These are phyloP conservation scores for Tupaia chinensis DNA, from an alignment of 2,113 vertebrate genomes.

Conservation along the genomic window DNA sequence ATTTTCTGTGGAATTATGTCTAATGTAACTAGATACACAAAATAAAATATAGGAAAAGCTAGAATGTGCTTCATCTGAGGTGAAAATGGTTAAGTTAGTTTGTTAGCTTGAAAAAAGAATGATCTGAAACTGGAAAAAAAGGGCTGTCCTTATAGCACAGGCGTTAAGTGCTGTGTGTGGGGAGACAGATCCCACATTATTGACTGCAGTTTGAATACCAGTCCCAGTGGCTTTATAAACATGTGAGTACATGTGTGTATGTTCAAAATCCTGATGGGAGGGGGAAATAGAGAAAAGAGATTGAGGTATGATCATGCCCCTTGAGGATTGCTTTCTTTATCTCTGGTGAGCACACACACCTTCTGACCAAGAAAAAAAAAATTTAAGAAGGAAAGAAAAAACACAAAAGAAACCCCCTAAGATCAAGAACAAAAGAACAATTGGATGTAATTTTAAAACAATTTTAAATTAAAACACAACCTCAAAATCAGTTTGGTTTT, in stretches of 20 bases:
- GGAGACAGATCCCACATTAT: too few relatives aligned
- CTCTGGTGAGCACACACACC: too few relatives aligned
- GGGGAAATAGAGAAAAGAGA: too few relatives aligned
- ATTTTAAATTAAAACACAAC: constrained; percentile 53
- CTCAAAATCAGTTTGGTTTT: not conserved
- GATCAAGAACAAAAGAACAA: not conserved
- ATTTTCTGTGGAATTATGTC: constrained; percentile 57
- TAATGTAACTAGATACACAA: not conserved
- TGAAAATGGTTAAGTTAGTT: constrained; percentile 19
- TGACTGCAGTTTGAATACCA: too few relatives aligned
- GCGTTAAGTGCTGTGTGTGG: too few relatives aligned
- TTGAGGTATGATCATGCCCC: too few relatives aligned
- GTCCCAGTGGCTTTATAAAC: too few relatives aligned
- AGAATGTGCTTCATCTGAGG: constrained; percentile 26
- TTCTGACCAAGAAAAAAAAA: not conserved
- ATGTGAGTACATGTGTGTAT: too few relatives aligned
- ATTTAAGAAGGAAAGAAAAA: too few relatives aligned
- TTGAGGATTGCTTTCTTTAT: too few relatives aligned
- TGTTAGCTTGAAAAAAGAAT: constrained; percentile 10
- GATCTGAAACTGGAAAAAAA: constrained; percentile 35
- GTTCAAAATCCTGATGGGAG: too few relatives aligned
- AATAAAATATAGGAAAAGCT: not conserved
- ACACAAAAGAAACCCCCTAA: not conserved
- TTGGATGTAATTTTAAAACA: constrained; percentile 13
- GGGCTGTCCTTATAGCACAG: too few relatives aligned